Conservation (phyloP, 2,888 invertebrate species). For the Furcula furcula region DNA sequence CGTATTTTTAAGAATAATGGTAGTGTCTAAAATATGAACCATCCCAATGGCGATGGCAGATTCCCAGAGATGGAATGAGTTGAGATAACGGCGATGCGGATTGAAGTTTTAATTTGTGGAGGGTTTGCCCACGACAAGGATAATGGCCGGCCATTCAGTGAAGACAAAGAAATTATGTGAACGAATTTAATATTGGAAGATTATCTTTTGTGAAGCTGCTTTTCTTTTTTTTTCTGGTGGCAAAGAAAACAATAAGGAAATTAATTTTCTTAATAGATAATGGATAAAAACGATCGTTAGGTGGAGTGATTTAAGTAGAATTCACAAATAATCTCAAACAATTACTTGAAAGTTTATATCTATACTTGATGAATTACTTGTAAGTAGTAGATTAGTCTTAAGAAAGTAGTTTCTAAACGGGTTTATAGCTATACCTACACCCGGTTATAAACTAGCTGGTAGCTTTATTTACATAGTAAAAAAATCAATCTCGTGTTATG, state of each 20-base stretch:
- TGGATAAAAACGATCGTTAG: not conserved
- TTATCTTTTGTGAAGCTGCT: constrained; percentile 7
- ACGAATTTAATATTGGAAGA: constrained; percentile 20
- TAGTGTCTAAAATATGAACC: no score
- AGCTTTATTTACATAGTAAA: no score
- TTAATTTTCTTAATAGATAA: not conserved
- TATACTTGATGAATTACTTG: no score
- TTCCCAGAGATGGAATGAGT: constrained; percentile 18
- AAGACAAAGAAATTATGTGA: constrained; percentile 28
- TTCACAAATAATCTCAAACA: no score
- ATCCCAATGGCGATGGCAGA: not conserved
- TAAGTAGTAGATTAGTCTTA: no score
- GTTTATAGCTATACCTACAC: no score
- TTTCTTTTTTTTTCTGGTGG: not conserved
- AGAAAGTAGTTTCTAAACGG: no score
- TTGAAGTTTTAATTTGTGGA: constrained; percentile 23
- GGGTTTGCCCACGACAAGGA: constrained; percentile 12
- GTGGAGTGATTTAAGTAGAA: no score
- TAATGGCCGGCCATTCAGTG: constrained; percentile 13
- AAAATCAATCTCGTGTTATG: no score
- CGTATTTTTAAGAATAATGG: no score
- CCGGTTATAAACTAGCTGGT: no score
- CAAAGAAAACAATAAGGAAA: not conserved
- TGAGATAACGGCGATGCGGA: constrained; percentile 13
- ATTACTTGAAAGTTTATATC: no score